Evolutionary conservation across 2,888 invertebrate species (phyloP), one percentile per base, ranked within the genome.

Genomic region (Sphaerophoria taeniata): DNA sequence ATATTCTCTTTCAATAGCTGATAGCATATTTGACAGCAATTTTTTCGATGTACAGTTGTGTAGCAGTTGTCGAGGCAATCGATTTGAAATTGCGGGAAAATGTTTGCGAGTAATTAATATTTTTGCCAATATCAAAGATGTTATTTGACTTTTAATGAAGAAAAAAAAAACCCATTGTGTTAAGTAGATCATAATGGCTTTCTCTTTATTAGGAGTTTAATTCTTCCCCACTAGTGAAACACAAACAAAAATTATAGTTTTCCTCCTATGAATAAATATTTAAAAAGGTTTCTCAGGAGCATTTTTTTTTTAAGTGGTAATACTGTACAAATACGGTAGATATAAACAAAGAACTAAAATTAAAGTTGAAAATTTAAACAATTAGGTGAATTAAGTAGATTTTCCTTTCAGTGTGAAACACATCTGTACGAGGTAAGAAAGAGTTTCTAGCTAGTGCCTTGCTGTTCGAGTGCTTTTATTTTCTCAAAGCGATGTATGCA

Each of bases 401-500:
- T n/a, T 39, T 47, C 31, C 12, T 43, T 43, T 43, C 39, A 39
- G 24, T 24, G 24, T 24, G 24, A 24, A 24, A 24, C 24, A 39
- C 39, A 12, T 43, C 12, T 39, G 9, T 16, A 31, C n/a, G 14
- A n/a, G 31, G 33, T 5, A 7, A 31, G 9, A 11, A 14, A 43
- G 1, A 34, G 31, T 24, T 61, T 34, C 67, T 67, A 85, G 43
- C 84, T 76, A 1, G 69, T 79, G 45, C 56, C 53, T n/a, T 34
- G 49, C 16, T 47, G 49, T 14, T 79, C 71, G 14, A 85, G 69
- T 7, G 60, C 61, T 14, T 69, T 33, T 24, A 88, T 87, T 56
- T 88, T 87, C 31, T 87, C 87, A 39, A 72, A 88, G 2, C 88
- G 88, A 36, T 51, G 79, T 6, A 80, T 61, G 61, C 89, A 81